Evolutionary conservation across 30 jellyfish, hydroid and myxozoan genomes (phyloP).

Genomic region (Sanderia malayensis): DNA sequence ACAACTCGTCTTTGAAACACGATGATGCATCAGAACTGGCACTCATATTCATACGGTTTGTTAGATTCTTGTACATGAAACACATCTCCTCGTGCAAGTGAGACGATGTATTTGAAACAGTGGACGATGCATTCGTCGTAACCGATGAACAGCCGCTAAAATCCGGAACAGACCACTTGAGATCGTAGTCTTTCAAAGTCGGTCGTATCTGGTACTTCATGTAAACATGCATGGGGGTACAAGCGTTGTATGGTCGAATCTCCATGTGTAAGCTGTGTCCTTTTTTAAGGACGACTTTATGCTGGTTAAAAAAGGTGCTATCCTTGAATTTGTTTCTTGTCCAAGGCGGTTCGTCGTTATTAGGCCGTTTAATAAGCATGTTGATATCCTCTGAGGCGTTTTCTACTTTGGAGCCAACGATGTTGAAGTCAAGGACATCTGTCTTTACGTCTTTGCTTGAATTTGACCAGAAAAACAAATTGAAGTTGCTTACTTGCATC

Average conservation of each 20-base stretch:
- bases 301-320: background rate
- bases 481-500: conserved; percentile 30
- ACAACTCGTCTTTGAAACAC: background rate
- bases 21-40: background rate
- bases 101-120: too few species aligned
- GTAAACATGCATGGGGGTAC: background rate
- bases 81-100: background rate
- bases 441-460: conserved; percentile 32
- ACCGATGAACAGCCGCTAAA: conserved; percentile 2
- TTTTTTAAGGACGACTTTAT: background rate
- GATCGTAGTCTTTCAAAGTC: conserved; percentile 3
- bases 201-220: conserved; percentile 15
- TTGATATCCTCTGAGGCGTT: background rate
- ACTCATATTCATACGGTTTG: background rate
- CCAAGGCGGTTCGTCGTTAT: background rate
- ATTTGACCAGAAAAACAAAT: conserved; percentile 41
- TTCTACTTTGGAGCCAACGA: background rate
- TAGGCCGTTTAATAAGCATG: background rate
- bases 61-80: background rate
- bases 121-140: background rate
- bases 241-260: background rate
- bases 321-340: background rate
- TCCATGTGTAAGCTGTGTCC: background rate
- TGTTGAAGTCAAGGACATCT: conserved; percentile 2
- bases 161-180: conserved; percentile 29